A percentile compares a stretch with the other conserved stretches of the same genome.
Conservation (phyloP, 2,888 invertebrate genomes). For the Blastobasis lacticolella region DNA sequence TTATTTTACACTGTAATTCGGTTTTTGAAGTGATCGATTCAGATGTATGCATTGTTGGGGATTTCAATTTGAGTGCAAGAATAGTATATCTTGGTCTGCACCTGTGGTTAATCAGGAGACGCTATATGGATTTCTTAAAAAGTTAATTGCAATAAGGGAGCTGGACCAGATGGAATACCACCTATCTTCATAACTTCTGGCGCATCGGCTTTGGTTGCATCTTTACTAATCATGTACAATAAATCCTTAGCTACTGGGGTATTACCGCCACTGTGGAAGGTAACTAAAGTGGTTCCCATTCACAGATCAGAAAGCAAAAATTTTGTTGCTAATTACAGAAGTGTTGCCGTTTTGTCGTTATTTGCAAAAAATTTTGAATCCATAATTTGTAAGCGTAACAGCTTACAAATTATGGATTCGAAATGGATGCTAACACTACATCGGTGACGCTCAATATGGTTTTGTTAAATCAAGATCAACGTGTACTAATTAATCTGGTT, state of each 20-base stretch:
- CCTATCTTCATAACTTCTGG: conserved; percentile 7
- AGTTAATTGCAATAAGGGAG: conserved; percentile 3
- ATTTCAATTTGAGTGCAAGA: conserved; percentile 3
- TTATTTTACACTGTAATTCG: background rate
- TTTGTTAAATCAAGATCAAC: no score
- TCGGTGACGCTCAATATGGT: conserved; percentile 9
- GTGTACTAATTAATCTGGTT: conserved; percentile 9
- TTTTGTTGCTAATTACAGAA: no score
- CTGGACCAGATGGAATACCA: conserved; percentile 11
- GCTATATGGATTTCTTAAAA: background rate
- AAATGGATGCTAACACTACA: no score
- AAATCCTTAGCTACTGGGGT: conserved; percentile 9
- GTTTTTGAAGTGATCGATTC: background rate
- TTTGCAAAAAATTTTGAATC: conserved; percentile 13
- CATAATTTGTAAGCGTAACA: conserved; percentile 3
- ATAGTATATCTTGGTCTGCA: background rate
- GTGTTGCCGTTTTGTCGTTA: conserved; percentile 7
- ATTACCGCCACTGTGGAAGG: conserved; percentile 13
- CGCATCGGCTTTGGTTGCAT: conserved; percentile 1
- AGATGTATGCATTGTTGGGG: conserved; percentile 2
- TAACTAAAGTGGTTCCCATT: conserved; percentile 7
- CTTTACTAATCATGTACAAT: conserved; percentile 7
- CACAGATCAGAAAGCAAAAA: no score
- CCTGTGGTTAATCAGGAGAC: background rate
- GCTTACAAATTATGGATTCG: conserved; percentile 6